These are phyloP conservation scores for Heliconius cydno DNA, from an alignment of 2,888 invertebrate species.

Conservation along the genomic window DNA sequence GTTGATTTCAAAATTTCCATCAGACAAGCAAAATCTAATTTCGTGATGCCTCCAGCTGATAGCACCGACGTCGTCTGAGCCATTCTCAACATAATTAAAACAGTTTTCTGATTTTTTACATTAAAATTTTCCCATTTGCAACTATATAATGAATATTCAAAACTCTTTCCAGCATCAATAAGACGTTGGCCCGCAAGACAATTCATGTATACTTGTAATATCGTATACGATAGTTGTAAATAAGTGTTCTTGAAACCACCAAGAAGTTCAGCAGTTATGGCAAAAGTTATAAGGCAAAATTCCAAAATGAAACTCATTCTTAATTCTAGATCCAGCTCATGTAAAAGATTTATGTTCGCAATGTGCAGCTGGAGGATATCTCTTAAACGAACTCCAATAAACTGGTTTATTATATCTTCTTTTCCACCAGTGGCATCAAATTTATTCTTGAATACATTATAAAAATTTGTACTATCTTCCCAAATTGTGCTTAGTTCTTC, in stretches of 20 bases:
- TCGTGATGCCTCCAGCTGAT: constrained; percentile 63
- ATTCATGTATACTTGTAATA: constrained; percentile 62
- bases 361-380: constrained; percentile 56
- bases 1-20: constrained; percentile 60
- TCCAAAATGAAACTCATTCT: constrained; percentile 57
- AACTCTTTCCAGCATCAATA: constrained; percentile 59
- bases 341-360: constrained; percentile 52
- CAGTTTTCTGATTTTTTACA: constrained; percentile 58
- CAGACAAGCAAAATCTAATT: constrained; percentile 58
- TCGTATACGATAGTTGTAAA: constrained; percentile 58
- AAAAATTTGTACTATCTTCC: constrained; percentile 54
- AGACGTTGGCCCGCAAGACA: constrained; percentile 65
- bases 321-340: constrained; percentile 55
- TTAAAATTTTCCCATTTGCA: constrained; percentile 69
- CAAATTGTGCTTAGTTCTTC: constrained; percentile 59
- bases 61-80: constrained; percentile 61
- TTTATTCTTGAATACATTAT: constrained; percentile 10
- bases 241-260: constrained; percentile 66
- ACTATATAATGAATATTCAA: constrained; percentile 61
- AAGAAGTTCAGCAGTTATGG: constrained; percentile 61
- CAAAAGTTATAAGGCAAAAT: constrained; percentile 56
- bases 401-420: constrained; percentile 52
- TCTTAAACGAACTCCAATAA: constrained; percentile 52
- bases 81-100: constrained; percentile 59
- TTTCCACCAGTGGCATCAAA: constrained; percentile 18